These are phyloP conservation scores for Urocyon cinereoargenteus DNA, from an alignment of 2,797 vertebrate species.

Conservation along the genomic window DNA sequence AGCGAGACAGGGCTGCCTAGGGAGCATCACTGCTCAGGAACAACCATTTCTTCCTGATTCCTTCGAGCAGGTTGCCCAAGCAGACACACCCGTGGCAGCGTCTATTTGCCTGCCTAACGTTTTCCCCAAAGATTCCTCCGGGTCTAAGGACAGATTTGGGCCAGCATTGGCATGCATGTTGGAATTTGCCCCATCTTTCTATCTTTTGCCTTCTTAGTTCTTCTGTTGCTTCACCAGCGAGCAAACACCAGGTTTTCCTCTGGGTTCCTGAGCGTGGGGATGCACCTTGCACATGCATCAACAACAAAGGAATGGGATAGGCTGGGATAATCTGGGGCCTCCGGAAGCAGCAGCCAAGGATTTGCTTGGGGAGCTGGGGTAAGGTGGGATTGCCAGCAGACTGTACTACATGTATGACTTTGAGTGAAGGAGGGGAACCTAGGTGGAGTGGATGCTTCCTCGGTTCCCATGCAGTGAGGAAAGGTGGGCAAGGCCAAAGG, in stretches of 20 bases:
- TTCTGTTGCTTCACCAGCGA: neutral
- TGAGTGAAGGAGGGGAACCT: neutral
- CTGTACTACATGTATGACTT: neutral
- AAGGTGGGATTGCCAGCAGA: neutral
- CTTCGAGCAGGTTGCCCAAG: too few relatives aligned
- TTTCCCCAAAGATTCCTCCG: neutral
- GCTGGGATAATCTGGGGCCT: neutral
- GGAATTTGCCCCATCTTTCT: neutral
- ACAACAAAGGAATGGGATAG: neutral
- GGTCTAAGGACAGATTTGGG: neutral
- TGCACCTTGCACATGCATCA: conserved; percentile 56
- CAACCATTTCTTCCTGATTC: neutral
- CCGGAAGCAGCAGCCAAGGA: neutral
- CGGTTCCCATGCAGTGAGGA: rapidly evolving
- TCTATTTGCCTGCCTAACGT: neutral
- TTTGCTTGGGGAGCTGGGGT: neutral
- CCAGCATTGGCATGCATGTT: rapidly evolving
- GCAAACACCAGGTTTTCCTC: neutral
- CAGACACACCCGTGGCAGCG: neutral
- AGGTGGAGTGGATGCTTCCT: neutral
- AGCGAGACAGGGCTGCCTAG: neutral
- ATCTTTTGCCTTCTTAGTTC: neutral
- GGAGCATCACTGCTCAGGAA: neutral
- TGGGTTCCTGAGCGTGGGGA: neutral
- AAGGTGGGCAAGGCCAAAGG: neutral